Conservation (phyloP, 2,888 invertebrate genomes). For the Glaucopsyche alexis region DNA sequence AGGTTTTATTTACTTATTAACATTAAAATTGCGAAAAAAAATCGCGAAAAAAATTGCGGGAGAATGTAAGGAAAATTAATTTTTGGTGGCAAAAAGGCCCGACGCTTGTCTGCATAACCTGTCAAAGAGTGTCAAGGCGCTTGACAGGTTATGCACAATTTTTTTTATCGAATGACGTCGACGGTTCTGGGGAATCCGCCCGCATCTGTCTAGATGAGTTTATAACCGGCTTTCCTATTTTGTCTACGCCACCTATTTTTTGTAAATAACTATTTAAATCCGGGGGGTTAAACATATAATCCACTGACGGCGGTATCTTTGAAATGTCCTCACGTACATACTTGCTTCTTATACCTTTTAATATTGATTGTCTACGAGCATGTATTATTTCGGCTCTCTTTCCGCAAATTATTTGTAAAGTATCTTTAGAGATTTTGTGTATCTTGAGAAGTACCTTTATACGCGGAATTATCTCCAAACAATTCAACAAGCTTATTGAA, state of each 20-base stretch:
- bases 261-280: too few relatives aligned
- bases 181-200: constrained; percentile 5
- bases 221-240: too few relatives aligned
- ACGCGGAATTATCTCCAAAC: constrained; percentile 33
- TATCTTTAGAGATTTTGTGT: constrained; percentile 38
- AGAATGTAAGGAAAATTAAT: too few relatives aligned
- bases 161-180: constrained; percentile 5
- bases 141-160: too few relatives aligned
- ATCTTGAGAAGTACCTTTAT: constrained; percentile 34
- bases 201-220: background rate
- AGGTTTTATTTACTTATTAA: too few relatives aligned
- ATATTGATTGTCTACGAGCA: constrained; percentile 27
- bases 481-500: too few relatives aligned
- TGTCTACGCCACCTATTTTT: too few relatives aligned
- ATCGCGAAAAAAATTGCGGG: too few relatives aligned
- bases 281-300: constrained; percentile 33
- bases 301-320: constrained; percentile 31
- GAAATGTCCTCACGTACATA: constrained; percentile 16
- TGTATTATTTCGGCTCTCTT: constrained; percentile 35
- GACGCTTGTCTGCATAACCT: too few relatives aligned
- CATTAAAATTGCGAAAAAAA: too few relatives aligned
- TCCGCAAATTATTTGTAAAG: constrained; percentile 35
- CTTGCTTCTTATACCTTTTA: constrained; percentile 27
- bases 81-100: too few relatives aligned
- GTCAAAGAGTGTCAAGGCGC: too few relatives aligned